Evolutionary conservation across 2,888 invertebrate genomes (phyloP), one percentile per base, ranked within the genome.

Genomic region (Drosophila eohydei): DNA sequence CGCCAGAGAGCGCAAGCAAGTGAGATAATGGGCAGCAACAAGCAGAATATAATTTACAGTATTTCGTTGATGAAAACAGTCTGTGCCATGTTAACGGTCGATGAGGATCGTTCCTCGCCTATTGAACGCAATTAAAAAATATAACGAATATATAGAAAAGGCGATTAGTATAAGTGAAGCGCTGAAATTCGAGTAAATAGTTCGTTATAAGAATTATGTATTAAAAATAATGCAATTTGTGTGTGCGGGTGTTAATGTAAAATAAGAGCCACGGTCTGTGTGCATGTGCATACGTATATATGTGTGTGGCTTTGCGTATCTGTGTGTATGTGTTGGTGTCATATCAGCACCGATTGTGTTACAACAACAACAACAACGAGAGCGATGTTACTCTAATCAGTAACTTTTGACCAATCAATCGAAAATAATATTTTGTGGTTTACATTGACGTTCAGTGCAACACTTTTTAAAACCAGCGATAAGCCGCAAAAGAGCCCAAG

Each of bases 381-480:
- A 64, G 28, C 41, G 34, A 21, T 38, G 50, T 34, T 52, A 12
- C 68, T 66, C 63, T 83, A 81, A 83, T 83, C 83, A 80, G 71
- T 58, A 69, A 76, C 77, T 77, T 79, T 77, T 80, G 74, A 70
- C 68, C 85, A 80, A 68, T 81, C 67, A 79, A 76, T 74, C 50
- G 67, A 76, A 71, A 65, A 59, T 66, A 76, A 66, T 67, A 68
- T 81, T 78, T 78, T 79, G 80, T 71, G 86, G 81, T 68, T 83
- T 86, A 65, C 81, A 82, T 75, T 70, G 40, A 57, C 48, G 58
- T 54, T 61, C 50, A 38, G 48, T 71, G 71, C 76, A 79, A 43
- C 55, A 72, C 38, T 62, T 69, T 50, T 55, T 14, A 41, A 58
- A 41, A 41, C 40, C 67, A 40, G 54, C 48, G 71, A 83, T 82